Percentiles rank a stretch among this genome's conserved stretches.
phyloP scores from a whole-genome alignment of 2,113 vertebrate species.

The Laterallus jamaicensis region DNA sequence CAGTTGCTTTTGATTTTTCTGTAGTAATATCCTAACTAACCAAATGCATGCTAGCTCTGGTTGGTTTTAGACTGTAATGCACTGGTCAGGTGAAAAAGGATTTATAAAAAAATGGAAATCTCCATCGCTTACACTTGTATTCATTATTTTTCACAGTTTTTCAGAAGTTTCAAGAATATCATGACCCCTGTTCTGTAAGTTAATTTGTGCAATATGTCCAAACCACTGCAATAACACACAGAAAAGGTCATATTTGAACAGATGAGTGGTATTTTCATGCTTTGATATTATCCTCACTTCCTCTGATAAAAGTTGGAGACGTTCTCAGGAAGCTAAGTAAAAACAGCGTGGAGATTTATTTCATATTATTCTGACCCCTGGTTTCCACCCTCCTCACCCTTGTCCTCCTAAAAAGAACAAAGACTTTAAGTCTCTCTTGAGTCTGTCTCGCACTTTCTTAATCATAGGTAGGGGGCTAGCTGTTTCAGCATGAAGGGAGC shows the following conservation, averaged over 20 bases:
- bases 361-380: neutral
- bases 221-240: neutral
- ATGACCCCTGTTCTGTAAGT: neutral
- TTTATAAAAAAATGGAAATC: neutral
- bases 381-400: neutral
- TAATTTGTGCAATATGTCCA: neutral
- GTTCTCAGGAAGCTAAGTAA: neutral
- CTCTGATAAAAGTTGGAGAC: neutral
- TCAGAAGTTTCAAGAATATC: neutral
- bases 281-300: neutral
- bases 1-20: neutral
- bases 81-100: neutral
- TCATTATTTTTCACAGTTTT: neutral
- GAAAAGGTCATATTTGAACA: neutral
- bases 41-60: neutral
- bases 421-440: neutral
- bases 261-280: neutral
- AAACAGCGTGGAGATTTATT: neutral
- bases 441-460: neutral
- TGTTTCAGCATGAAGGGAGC: neutral
- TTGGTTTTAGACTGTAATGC: neutral
- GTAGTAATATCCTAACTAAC: neutral
- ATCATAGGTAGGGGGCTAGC: neutral
- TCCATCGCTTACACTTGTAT: neutral
- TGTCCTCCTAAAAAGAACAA: neutral